Evolutionary conservation across 2,888 invertebrate genomes (phyloP).

Genomic region (Zeuzera pyrina): DNA sequence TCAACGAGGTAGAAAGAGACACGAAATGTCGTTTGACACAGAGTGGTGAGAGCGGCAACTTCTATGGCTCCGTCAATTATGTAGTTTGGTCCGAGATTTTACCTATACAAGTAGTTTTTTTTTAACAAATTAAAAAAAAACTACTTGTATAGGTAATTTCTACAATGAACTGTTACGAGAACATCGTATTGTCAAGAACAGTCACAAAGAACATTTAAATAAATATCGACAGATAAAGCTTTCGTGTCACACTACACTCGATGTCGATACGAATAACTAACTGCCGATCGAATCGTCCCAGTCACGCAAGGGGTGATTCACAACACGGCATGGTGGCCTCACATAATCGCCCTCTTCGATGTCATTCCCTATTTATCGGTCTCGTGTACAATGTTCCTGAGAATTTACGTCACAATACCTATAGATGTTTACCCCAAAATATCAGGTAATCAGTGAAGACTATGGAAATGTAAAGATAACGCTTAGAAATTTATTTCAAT

Average conservation of each 20-base stretch:
- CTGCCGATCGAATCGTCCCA: slow-evolving; percentile 36
- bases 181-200: slow-evolving; percentile 29
- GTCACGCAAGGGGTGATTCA: slow-evolving; percentile 40
- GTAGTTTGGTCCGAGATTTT: no score
- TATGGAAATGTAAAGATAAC: slow-evolving; percentile 38
- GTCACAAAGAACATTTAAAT: no score
- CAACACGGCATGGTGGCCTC: slow-evolving; percentile 17
- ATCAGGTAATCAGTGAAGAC: slow-evolving; percentile 22
- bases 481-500: slow-evolving; percentile 3
- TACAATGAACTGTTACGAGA: slow-evolving; percentile 7
- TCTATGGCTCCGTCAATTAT: no score
- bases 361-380: slow-evolving; percentile 2
- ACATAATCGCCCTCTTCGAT: slow-evolving; percentile 2
- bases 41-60: no score
- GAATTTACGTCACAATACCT: slow-evolving; percentile 1
- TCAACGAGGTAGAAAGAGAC: no score
- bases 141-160: slow-evolving; percentile 3
- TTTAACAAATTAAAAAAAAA: no score
- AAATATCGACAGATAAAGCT: no score
- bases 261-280: slow-evolving; percentile 41
- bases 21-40: no score
- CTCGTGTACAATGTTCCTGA: neutral
- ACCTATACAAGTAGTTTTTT: no score
- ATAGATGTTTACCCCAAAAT: no score
- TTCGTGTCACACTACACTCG: slow-evolving; percentile 42